Evolutionary conservation across 1,140 invertebrate genomes (phyloP), one percentile per base, ranked within the genome.

Genomic region (Thaumatotibia leucotreta): DNA sequence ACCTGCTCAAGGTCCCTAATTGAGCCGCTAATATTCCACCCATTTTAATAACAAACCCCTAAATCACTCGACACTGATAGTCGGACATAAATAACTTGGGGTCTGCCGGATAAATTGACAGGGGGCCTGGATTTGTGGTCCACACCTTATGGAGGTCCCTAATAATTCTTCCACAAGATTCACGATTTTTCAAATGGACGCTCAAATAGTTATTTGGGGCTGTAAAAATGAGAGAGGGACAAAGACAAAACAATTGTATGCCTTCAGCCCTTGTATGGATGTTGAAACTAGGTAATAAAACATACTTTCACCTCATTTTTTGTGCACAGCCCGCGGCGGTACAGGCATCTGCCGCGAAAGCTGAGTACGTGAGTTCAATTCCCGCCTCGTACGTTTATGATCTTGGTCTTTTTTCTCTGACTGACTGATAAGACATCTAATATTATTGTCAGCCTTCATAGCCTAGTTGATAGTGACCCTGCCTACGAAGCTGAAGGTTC

Each of bases 101-200:
- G 66, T 61, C 45, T 61, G 65, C 58, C 66, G 73, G 54, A 66
- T 77, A 81, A 83, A 83, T 81, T 81, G 79, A 77, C 79, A 80
- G 68, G 75, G 77, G 79, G 74, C 77, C 70, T 70, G 74, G 78
- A 77, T 80, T 78, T 79, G 77, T 83, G 74, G 72, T 66, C 67
- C 69, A 69, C 77, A 76, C 77, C 74, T 81, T 72, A 78, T 75
- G 72, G 77, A 70, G 71, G 77, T 81, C 81, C 81, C 79, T 76
- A 81, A 83, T 83, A 83, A 81, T 67, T 83, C 81, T 74, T 64
- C 31, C 22, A 65, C 61, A 69, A 72, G 74, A 77, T 79, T 80
- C 78, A 76, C 72, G 73, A 77, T 75, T 75, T 77, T 73, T 73
- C 77, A 67, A 80, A 80, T 72, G 68, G 74, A 50, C 76, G 74